Conservation (phyloP, 2,888 invertebrate species). For the Smittia sp. region DNA sequence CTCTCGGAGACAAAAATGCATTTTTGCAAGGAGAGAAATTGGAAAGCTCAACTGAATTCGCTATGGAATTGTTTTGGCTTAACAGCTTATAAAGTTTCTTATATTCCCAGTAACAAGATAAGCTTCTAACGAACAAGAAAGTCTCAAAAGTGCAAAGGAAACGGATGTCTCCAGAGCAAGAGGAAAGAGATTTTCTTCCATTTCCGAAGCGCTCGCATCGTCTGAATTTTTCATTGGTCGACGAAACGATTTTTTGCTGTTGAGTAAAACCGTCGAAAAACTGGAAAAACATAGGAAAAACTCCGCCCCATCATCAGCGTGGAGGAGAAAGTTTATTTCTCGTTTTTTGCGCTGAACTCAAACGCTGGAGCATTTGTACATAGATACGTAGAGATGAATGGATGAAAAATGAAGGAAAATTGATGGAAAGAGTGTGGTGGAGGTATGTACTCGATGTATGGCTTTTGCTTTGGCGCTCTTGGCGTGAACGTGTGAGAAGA, state of each 20-base stretch:
- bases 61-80: too few relatives aligned
- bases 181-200: conserved; percentile 15
- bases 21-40: neutral
- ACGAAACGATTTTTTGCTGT: neutral
- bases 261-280: conserved; percentile 6
- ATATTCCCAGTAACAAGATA: too few relatives aligned
- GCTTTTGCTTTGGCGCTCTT: neutral
- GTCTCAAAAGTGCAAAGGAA: too few relatives aligned
- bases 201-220: neutral
- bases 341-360: conserved; percentile 21
- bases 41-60: too few relatives aligned
- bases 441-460: neutral
- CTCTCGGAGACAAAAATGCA: neutral
- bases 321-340: conserved; percentile 12
- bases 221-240: conserved; percentile 41
- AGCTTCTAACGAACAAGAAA: too few relatives aligned
- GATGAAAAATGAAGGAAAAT: neutral
- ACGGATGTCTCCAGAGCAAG: neutral
- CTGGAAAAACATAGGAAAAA: conserved; percentile 38
- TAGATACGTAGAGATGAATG: conserved; percentile 4
- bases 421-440: neutral
- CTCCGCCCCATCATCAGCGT: conserved; percentile 35
- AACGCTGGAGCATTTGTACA: conserved; percentile 16
- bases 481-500: neutral
- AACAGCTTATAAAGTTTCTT: too few relatives aligned